A percentile compares a stretch with the other conserved stretches of the same genome.
phyloP scores from a whole-genome alignment of 2,797 vertebrate genomes.

The Pristis pectinata region DNA sequence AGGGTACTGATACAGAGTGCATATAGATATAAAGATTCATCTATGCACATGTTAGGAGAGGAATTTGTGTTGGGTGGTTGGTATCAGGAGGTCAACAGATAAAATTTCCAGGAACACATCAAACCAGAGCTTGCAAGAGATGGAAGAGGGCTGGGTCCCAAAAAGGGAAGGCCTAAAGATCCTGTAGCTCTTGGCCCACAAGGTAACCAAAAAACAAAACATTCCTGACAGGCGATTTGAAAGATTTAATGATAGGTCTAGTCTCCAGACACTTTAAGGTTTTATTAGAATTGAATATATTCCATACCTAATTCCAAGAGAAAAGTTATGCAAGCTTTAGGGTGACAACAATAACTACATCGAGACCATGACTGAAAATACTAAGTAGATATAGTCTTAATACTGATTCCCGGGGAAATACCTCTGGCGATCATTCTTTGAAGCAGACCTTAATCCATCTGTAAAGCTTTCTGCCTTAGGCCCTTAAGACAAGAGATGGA shows the following conservation, averaged over 20 bases:
- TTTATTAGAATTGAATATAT: background rate
- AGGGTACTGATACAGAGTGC: too few relatives aligned
- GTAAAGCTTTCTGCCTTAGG: background rate
- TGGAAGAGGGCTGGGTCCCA: background rate
- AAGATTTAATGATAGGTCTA: background rate
- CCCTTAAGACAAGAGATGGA: background rate
- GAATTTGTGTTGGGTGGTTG: background rate
- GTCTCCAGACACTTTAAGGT: background rate
- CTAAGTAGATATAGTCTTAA: background rate
- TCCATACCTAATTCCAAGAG: background rate
- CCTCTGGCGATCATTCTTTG: background rate
- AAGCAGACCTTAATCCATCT: background rate
- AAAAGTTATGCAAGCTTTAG: background rate
- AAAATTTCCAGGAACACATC: background rate
- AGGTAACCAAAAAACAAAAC: background rate
- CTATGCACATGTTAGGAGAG: background rate
- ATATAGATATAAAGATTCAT: too few relatives aligned
- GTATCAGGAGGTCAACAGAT: background rate
- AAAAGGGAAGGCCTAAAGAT: background rate
- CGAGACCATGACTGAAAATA: background rate
- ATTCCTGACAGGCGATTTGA: background rate
- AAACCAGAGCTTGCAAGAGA: background rate
- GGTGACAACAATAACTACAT: background rate
- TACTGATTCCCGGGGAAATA: background rate
- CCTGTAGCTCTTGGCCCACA: background rate